Evolutionary conservation across 2,113 vertebrate species (phyloP).

Genomic region (Mesocricetus auratus): DNA sequence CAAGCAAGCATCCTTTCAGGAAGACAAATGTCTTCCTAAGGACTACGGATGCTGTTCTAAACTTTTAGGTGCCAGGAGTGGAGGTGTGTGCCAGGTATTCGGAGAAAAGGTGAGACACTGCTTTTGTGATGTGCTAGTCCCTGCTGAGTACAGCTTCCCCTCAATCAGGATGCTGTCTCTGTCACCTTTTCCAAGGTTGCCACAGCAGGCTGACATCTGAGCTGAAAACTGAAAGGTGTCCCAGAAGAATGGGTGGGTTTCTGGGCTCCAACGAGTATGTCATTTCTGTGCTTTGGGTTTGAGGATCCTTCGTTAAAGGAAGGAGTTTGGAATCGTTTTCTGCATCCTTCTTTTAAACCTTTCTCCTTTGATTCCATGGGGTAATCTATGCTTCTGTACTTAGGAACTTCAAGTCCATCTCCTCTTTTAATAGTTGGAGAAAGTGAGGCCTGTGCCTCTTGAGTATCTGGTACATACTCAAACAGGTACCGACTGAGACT

Average conservation of each 20-base stretch:
- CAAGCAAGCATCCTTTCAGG: constrained; percentile 77
- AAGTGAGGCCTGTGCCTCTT: background rate
- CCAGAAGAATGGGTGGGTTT: constrained; percentile 61
- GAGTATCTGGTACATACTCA: background rate
- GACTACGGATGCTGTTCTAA: constrained; percentile 69
- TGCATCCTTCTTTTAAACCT: background rate
- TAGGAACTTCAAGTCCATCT: background rate
- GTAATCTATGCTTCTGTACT: background rate
- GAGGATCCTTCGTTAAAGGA: constrained; percentile 42
- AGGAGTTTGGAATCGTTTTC: background rate
- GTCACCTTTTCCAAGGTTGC: constrained; percentile 83
- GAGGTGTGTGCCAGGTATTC: constrained; percentile 74
- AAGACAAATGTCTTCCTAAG: constrained; percentile 77
- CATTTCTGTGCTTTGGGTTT: constrained; percentile 67
- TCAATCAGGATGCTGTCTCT: constrained; percentile 81
- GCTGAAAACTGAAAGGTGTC: constrained; percentile 83
- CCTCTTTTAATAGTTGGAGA: background rate
- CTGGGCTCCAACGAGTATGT: constrained; percentile 72
- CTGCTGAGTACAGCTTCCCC: constrained; percentile 81
- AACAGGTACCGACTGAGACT: background rate
- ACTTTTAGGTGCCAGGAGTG: constrained; percentile 74
- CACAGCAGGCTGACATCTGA: constrained; percentile 83
- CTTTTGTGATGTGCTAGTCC: constrained; percentile 79
- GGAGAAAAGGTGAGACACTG: constrained; percentile 76
- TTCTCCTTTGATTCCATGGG: background rate